phyloP scores from a whole-genome alignment of 1,140 invertebrate species.

The Lordiphosa collinella region DNA sequence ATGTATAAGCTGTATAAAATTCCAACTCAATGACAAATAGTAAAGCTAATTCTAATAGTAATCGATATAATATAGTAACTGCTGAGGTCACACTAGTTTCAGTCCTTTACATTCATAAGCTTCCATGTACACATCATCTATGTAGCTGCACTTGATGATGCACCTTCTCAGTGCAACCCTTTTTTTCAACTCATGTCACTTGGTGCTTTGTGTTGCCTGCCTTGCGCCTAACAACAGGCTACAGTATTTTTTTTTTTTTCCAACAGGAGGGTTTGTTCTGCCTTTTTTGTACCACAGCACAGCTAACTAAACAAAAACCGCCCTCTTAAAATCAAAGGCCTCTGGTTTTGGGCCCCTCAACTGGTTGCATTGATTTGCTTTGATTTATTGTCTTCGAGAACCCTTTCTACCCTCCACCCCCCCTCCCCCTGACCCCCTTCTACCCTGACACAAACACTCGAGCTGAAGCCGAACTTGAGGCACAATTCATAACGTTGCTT shows the following conservation, averaged over 20 bases:
- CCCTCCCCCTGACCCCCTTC: no score
- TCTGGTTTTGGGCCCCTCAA: no score
- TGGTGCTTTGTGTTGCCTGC: background rate
- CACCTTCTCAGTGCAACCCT: background rate
- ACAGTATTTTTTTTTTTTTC: background rate
- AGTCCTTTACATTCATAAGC: background rate
- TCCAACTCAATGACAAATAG: no score
- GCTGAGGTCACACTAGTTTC: no score
- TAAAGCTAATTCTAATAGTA: no score
- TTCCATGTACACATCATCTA: background rate
- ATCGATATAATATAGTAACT: no score
- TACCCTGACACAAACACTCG: constrained; percentile 28
- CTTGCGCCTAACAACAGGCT: constrained; percentile 2
- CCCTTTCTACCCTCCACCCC: constrained; percentile 18
- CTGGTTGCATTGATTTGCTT: constrained; percentile 62
- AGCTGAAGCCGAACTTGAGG: constrained; percentile 33
- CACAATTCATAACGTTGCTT: constrained; percentile 58
- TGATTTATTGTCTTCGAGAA: constrained; percentile 59
- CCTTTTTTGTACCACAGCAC: background rate
- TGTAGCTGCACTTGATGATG: no score
- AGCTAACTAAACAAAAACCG: constrained; percentile 11
- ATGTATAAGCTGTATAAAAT: no score
- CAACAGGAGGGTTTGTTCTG: no score
- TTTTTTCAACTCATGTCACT: background rate
- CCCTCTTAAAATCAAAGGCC: constrained; percentile 6